Evolutionary conservation across 1,140 invertebrate species (phyloP), one percentile per base, ranked within the genome.

Genomic region (Armadillidium nasatum): DNA sequence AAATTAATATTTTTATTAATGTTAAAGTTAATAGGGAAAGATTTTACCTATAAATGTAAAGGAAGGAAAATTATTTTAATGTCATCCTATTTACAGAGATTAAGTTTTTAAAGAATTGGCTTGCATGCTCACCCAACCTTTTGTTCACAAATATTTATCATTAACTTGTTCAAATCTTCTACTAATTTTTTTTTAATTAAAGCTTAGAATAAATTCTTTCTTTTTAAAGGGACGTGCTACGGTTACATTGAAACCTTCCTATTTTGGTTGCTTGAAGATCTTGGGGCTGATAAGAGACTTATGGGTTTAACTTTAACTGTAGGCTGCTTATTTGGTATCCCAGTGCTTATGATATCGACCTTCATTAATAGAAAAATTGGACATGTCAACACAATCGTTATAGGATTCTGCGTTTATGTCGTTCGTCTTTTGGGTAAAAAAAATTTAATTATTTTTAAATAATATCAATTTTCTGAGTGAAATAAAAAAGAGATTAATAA

Each of bases 241-340:
- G 92, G 92, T 13, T 93, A 92, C 84, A 90, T 93, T 46, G 92
- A 94, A 84, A 92, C 89, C 76, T 95, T 94, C 84, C 85, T 94
- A 4, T 94, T 94, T 84, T n/a, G n/a, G n/a, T n/a, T n/a, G n/a
- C n/a, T n/a, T n/a, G n/a, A n/a, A n/a, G n/a, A n/a, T n/a, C n/a
- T 94, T 73, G 92, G 91, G 15, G 91, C 89, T 9, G 90, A 90
- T 0, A 89, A 91, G 76, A 90, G 90, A 4, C 85, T 94, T 23
- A 92, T 94, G 89, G 93, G 93, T 22, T 88, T 94, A 71, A 94
- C 92, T 0, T 89, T 94, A 77, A 91, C 92, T 0, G 89, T 93
- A 21, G 91, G 91, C 11, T 91, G 91, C 23, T 85, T 93, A 0
- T 88, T 91, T 10, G 93, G 93, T 10, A 87, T 94, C 75, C 91